Percentiles rank a stretch among this genome's conserved stretches.
phyloP scores from a whole-genome alignment of 2,113 vertebrate species.

The Pontoporia blainvillei region DNA sequence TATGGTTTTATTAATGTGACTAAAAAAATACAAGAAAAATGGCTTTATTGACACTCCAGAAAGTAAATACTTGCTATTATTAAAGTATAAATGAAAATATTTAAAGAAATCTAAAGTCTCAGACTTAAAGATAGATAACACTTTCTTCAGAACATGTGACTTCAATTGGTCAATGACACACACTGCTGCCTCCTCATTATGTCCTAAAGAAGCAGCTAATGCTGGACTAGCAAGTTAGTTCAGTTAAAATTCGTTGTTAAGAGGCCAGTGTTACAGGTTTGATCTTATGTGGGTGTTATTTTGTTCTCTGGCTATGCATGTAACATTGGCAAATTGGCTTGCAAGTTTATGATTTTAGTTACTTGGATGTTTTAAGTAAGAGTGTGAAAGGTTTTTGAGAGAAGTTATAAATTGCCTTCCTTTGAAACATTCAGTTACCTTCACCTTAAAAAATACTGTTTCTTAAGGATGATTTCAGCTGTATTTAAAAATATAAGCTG shows the following conservation, averaged over 20 bases:
- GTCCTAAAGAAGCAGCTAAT: not conserved
- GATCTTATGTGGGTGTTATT: not conserved
- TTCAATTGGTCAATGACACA: not conserved
- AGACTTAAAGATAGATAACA: not conserved
- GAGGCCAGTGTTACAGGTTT: not conserved
- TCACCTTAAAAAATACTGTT: not conserved
- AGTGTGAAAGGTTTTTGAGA: not conserved
- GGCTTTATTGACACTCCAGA: not conserved
- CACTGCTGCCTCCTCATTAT: not conserved
- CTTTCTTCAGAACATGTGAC: constrained; percentile 10
- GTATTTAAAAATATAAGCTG: not conserved
- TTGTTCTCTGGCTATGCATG: not conserved
- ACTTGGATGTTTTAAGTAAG: not conserved
- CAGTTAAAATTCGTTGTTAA: not conserved
- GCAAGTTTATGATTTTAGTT: constrained; percentile 16
- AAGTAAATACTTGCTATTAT: constrained; percentile 10
- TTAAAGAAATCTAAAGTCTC: not conserved
- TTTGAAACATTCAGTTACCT: constrained; percentile 9
- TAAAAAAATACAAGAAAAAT: not conserved
- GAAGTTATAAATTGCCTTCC: not conserved
- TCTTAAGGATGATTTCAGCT: constrained; percentile 18
- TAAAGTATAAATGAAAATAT: constrained; percentile 5
- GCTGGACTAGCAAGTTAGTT: not conserved
- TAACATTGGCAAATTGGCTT: not conserved
- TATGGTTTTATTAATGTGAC: not conserved